A percentile compares a stretch with the other conserved stretches of the same genome.
Conservation (phyloP, 2,113 vertebrate species). For the Melanocharis versteri region DNA sequence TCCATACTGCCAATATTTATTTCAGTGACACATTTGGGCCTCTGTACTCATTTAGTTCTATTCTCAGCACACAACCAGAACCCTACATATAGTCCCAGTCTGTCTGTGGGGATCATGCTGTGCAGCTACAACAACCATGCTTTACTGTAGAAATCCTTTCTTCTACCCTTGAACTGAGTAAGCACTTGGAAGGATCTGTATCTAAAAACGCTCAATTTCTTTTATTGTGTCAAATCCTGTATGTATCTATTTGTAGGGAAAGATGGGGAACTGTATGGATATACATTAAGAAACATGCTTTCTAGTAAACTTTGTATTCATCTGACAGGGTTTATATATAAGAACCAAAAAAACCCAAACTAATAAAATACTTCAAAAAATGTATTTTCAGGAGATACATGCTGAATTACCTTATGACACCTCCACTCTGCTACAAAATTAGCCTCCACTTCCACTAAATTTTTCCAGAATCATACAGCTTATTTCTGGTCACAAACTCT, state of each 20-base stretch:
- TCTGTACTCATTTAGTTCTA: constrained; percentile 26
- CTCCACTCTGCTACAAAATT: neutral
- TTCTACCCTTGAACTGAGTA: neutral
- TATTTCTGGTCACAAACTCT: neutral
- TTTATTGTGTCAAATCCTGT: neutral
- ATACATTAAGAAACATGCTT: neutral
- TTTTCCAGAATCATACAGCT: neutral
- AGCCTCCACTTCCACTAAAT: neutral
- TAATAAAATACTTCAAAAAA: neutral
- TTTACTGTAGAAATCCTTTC: constrained; percentile 35
- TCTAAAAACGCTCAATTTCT: neutral
- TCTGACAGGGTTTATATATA: neutral
- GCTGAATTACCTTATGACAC: neutral
- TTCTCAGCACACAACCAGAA: constrained; percentile 38
- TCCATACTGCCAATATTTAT: constrained; percentile 54
- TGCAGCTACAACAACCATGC: constrained; percentile 30
- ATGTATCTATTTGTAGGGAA: neutral
- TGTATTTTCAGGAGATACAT: neutral
- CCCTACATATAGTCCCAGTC: constrained; percentile 58
- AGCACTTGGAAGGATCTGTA: neutral
- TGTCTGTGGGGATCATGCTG: constrained; percentile 42
- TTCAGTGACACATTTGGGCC: constrained; percentile 24
- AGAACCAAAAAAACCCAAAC: neutral
- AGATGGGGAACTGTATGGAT: neutral
- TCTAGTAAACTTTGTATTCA: neutral